Conservation (phyloP, 2,797 vertebrate species). For the Antrozous pallidus region DNA sequence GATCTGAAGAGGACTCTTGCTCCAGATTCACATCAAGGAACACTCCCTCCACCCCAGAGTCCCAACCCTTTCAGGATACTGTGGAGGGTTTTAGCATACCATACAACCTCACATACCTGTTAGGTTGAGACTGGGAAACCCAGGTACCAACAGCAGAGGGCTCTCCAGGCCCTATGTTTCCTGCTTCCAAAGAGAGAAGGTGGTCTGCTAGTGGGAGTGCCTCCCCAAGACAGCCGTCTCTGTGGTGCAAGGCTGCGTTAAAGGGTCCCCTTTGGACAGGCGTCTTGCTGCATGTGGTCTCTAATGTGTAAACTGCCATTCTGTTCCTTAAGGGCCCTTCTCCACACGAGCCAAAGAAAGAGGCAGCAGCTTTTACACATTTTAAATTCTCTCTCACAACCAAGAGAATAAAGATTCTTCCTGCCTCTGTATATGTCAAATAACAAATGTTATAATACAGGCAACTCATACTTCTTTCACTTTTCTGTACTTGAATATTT, state of each 20-base stretch:
- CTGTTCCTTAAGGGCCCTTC: background rate
- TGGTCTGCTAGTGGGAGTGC: background rate
- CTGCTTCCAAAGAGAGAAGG: background rate
- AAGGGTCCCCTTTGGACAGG: background rate
- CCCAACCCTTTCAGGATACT: background rate
- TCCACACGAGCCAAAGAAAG: background rate
- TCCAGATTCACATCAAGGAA: background rate
- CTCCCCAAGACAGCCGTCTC: background rate
- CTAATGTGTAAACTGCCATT: background rate
- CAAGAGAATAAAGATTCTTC: background rate
- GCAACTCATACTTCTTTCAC: background rate
- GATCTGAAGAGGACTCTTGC: too few species aligned
- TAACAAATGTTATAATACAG: background rate
- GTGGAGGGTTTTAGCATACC: background rate
- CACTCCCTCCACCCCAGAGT: accelerated
- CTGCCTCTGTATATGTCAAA: background rate
- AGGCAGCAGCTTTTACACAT: background rate
- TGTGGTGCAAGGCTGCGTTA: background rate
- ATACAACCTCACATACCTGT: background rate
- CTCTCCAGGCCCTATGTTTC: background rate
- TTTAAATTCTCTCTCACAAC: background rate
- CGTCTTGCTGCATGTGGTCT: background rate
- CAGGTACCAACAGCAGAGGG: accelerated
- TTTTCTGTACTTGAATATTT: background rate
- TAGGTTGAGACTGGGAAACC: background rate